Conservation (phyloP, 1,140 invertebrate species). For the Himalopsyche phryganea region DNA sequence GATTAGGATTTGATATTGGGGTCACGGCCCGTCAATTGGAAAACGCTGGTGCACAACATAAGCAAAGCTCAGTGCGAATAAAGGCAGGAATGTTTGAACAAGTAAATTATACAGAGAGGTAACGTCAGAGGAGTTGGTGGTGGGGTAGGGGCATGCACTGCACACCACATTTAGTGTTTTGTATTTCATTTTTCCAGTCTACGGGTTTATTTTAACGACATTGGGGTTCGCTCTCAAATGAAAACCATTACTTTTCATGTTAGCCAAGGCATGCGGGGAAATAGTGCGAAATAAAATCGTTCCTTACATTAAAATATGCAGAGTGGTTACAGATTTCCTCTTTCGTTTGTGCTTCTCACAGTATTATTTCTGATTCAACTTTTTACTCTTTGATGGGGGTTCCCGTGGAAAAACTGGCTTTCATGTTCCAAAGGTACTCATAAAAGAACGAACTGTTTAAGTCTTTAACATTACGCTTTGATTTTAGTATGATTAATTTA, state of each 20-base stretch:
- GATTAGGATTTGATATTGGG: too few relatives aligned
- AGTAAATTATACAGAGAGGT: conserved; percentile 20
- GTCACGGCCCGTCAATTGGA: too few relatives aligned
- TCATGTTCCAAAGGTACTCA: too few relatives aligned
- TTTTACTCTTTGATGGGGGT: too few relatives aligned
- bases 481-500: too few relatives aligned
- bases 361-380: too few relatives aligned
- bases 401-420: too few relatives aligned
- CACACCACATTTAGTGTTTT: conserved; percentile 22
- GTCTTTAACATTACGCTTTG: too few relatives aligned
- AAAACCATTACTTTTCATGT: conserved; percentile 26
- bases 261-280: conserved; percentile 14
- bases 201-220: conserved; percentile 27
- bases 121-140: too few relatives aligned
- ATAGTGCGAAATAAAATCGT: conserved; percentile 2
- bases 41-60: neutral
- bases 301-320: neutral
- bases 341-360: too few relatives aligned
- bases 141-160: neutral
- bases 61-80: neutral
- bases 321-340: too few relatives aligned
- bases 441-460: too few relatives aligned
- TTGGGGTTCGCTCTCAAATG: conserved; percentile 19
- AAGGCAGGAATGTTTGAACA: conserved; percentile 23
- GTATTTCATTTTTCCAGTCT: conserved; percentile 31